phyloP scores from a whole-genome alignment of 2,888 invertebrate genomes.

The Thecophora atra region DNA sequence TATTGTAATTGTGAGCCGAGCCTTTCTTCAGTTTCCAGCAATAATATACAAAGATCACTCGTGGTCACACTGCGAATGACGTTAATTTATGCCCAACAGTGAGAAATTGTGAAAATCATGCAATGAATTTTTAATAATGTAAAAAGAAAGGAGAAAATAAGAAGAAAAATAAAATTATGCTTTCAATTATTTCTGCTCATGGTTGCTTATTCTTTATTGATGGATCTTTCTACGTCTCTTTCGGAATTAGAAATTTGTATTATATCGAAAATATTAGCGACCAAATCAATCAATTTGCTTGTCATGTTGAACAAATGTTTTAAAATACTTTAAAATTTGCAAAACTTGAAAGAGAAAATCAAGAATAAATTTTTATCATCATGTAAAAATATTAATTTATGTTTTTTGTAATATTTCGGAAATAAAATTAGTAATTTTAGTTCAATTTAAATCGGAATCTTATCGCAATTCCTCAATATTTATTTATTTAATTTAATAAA shows the following conservation, averaged over 20 bases:
- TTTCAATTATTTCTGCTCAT: background rate
- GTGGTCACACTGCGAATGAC: constrained; percentile 46
- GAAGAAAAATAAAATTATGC: background rate
- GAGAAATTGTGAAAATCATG: constrained; percentile 47
- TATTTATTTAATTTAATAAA: no score
- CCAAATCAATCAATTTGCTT: constrained; percentile 40
- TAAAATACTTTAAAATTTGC: constrained; percentile 36
- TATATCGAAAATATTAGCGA: background rate
- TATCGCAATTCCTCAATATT: no score
- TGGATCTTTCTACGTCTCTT: constrained; percentile 2
- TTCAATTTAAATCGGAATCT: no score
- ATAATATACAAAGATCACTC: constrained; percentile 48
- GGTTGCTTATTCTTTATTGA: background rate
- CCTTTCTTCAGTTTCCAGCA: background rate
- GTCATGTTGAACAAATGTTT: constrained; percentile 43
- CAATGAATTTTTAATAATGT: constrained; percentile 44
- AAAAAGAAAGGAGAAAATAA: background rate
- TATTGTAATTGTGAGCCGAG: constrained; percentile 25
- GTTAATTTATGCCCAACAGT: constrained; percentile 39
- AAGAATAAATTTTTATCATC: no score
- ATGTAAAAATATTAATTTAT: no score
- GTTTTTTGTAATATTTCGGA: no score
- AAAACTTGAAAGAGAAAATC: no score
- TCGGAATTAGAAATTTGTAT: constrained; percentile 9
- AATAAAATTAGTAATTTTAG: no score